Base-by-base conservation (phyloP, 2,797 vertebrate species). In the Adelosebastes latens region DNA sequence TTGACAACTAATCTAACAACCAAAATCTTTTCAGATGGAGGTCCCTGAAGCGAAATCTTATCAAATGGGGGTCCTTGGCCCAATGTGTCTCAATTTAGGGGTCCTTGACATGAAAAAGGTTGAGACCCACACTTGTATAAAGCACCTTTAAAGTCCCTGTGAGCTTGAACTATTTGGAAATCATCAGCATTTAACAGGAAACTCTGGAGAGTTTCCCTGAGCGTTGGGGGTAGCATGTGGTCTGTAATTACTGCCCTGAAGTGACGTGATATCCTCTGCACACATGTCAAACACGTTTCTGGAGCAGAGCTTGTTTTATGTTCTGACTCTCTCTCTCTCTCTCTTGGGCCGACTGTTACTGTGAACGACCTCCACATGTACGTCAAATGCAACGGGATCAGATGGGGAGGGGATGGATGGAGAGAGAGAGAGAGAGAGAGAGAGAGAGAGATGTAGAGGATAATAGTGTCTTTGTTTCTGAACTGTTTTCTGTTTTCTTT, bases 381-480 rank as follows among this genome's bases (percentile, higher is more conserved):
- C 3, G 36, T 53, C 63, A 63, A 22, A 77, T 24, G 52, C 78
- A 74, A 24, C 34, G 4, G 32, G 20, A 2, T 46, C 61, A 71
- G 39, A 64, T 49, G 61, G 46, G 31, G 18, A 25, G 18, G 18
- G 27, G 36, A 52, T 6, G 14, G 72, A 60, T 1, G 25, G 59
- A 66, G 22, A 64, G 39, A 46, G 29, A 36, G 36, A 56, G 36
- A 39, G 34, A 36, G 36, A n/a, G n/a, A n/a, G 39, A 46, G 29
- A 36, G 36, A 53, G 46, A 49, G 31, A 56, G 53, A 64, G 69
- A 52, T 27, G 22, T 31, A 64, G 72, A 64, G 42, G 31, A 92
- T 56, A 93, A 88, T 56, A 58, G 72, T 10, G 46, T 73, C 78
- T 89, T 93, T 92, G 89, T 90, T 90, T 68, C 65, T 22, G 7